Evolutionary conservation across 2,888 invertebrate species (phyloP), one percentile per base, ranked within the genome.

Genomic region (Automeris io): DNA sequence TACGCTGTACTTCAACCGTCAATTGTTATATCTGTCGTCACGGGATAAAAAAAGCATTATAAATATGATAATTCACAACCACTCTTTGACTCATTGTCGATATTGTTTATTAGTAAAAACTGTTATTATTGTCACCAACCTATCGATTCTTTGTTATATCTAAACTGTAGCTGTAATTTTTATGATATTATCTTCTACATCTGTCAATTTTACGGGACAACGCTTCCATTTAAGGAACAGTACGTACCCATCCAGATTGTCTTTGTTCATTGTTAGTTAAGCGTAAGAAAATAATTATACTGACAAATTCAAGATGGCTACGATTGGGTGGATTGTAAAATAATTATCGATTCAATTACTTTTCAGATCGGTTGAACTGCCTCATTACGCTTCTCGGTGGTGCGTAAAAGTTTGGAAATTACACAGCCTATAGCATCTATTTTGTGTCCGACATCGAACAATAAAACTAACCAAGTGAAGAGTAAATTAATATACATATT

Each of bases 211-310:
- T 59, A 72, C 69, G 71, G 68, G 52, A 62, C 64, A 47, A 65
- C 69, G 73, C 70, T 66, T 65, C 49, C 47, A 54, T 54, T 54
- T 57, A 63, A 68, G 67, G 58, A 66, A 66, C 60, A 62, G 52
- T 51, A 51, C 51, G 54, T 47, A 62, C 59, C 57, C 59, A 57
- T 57, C 52, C 56, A 57, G 57, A 54, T 51, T 55, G 57, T 60
- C 73, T 77, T 76, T 76, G 76, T 77, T 71, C 65, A 45, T 40
- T 51, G 47, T 58, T 67, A 70, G 58, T 74, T 75, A 58, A 71
- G 70, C 74, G 76, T 64, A 77, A 72, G 71, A 74, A 72, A 75
- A 75, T 75, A 75, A 77, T 77, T 77, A 70, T 59, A 47, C 49
- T 51, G 57, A 64, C 49, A 61, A 68, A 67, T 69, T 61, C 63